Evolutionary conservation across 2,888 invertebrate species (phyloP).

Genomic region (Dynastes maya): DNA sequence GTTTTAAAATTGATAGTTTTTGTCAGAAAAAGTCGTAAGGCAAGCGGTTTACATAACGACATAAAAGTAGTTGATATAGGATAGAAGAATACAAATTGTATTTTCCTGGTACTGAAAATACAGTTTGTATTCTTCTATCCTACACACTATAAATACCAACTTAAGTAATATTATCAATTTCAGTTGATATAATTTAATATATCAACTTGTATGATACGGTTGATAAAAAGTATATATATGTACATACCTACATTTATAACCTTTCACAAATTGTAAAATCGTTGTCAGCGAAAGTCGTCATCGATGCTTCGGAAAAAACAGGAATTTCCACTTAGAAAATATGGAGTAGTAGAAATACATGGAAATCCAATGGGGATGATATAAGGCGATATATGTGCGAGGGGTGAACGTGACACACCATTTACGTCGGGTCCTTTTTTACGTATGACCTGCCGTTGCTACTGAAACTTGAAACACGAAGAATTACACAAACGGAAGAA

Average conservation of each 20-base stretch:
- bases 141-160: too few relatives aligned
- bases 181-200: too few relatives aligned
- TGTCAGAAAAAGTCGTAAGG: too few relatives aligned
- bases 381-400: neutral
- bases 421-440: conserved; percentile 5
- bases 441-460: neutral
- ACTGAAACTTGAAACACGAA: conserved; percentile 19
- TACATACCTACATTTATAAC: neutral
- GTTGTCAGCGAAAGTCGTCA: neutral
- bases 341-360: neutral
- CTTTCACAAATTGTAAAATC: neutral
- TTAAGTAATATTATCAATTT: too few relatives aligned
- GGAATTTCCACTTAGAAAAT: conserved; percentile 11
- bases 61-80: too few relatives aligned
- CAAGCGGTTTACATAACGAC: too few relatives aligned
- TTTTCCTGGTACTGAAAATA: too few relatives aligned
- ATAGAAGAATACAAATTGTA: too few relatives aligned
- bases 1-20: too few relatives aligned
- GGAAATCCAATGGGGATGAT: conserved; percentile 7
- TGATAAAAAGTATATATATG: too few relatives aligned
- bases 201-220: too few relatives aligned
- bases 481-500: conserved; percentile 23
- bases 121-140: too few relatives aligned
- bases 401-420: conserved; percentile 22
- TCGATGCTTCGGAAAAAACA: neutral